Evolutionary conservation across 2,888 invertebrate genomes (phyloP).

Genomic region (Esperia sulphurella): DNA sequence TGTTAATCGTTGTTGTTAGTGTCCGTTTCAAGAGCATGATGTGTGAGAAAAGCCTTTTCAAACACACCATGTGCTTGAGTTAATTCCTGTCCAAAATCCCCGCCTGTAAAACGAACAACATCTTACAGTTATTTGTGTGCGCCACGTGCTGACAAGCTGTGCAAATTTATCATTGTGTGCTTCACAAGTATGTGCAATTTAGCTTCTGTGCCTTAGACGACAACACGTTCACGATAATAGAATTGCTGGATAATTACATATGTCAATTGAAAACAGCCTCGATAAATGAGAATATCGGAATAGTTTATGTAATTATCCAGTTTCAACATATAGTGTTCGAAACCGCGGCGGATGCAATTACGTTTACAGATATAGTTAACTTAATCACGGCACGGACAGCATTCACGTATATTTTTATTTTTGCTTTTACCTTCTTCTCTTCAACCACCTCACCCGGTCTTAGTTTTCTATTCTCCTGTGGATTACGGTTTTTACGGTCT

Average conservation of each 20-base stretch:
- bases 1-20: conserved; percentile 69
- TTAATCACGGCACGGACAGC: conserved; percentile 73
- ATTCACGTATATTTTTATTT: conserved; percentile 66
- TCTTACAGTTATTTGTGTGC: conserved; percentile 61
- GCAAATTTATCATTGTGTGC: conserved; percentile 69
- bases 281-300: neutral
- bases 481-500: conserved; percentile 74
- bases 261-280: conserved; percentile 10
- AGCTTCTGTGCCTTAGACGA: conserved; percentile 65
- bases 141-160: conserved; percentile 74
- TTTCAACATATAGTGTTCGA: conserved; percentile 42
- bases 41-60: conserved; percentile 45
- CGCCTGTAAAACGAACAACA: conserved; percentile 32
- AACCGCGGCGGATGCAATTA: conserved; percentile 69
- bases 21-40: conserved; percentile 42
- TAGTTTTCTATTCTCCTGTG: conserved; percentile 92
- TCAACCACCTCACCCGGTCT: conserved; percentile 96
- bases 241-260: conserved; percentile 59
- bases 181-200: conserved; percentile 71
- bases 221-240: conserved; percentile 42
- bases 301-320: conserved; percentile 59
- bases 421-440: conserved; percentile 93
- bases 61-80: conserved; percentile 41
- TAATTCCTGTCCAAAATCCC: conserved; percentile 34
- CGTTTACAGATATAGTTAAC: conserved; percentile 66